Conservation (phyloP, 2,797 vertebrate genomes). For the Luscinia luscinia region DNA sequence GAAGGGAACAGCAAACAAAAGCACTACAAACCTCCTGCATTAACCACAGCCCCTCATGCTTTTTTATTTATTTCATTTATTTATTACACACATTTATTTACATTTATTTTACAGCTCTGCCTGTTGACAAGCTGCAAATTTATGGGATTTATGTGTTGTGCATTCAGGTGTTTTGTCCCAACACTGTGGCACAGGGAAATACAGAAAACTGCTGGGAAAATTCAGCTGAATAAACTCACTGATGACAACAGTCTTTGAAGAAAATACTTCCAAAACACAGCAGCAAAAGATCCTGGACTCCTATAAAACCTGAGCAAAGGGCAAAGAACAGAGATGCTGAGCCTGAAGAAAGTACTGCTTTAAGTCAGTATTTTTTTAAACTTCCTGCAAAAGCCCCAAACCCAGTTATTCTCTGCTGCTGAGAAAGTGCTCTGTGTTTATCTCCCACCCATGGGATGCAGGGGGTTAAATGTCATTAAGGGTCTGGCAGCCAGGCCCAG, state of each 20-base stretch:
- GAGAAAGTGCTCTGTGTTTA: background rate
- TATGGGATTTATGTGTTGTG: background rate
- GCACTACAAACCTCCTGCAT: background rate
- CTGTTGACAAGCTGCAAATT: background rate
- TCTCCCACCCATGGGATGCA: background rate
- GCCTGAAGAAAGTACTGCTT: background rate
- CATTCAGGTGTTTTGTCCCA: background rate
- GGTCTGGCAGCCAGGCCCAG: background rate
- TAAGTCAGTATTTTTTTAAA: background rate
- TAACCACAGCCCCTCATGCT: background rate
- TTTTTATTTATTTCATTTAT: no score
- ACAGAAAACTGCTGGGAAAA: background rate
- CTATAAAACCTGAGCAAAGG: background rate
- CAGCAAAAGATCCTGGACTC: background rate
- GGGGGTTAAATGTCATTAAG: background rate
- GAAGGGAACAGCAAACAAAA: constrained; percentile 4
- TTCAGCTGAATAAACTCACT: background rate
- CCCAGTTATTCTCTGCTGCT: background rate
- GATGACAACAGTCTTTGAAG: background rate
- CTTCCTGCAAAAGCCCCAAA: background rate
- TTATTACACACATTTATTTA: background rate
- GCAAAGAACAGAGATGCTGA: background rate
- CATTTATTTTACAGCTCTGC: background rate
- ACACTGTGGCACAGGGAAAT: background rate
- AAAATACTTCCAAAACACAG: background rate